phyloP scores from a whole-genome alignment of 2,888 invertebrate genomes.

The Drosophila antonietae region DNA sequence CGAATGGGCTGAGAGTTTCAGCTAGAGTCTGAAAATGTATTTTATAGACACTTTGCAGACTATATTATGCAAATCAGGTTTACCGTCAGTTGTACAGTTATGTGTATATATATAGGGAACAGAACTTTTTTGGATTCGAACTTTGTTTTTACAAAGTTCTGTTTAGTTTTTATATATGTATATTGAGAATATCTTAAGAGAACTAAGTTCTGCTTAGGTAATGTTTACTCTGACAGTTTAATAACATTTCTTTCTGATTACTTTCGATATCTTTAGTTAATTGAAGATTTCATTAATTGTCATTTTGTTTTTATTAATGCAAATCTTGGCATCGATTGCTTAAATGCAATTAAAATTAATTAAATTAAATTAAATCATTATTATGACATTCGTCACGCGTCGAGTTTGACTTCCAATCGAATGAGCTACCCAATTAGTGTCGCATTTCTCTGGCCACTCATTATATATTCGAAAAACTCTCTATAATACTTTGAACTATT shows the following conservation, averaged over 20 bases:
- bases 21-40: neutral
- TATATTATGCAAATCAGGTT: constrained; percentile 6
- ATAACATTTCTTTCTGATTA: neutral
- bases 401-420: neutral
- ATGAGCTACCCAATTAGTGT: constrained; percentile 2
- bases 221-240: neutral
- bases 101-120: neutral
- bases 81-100: neutral
- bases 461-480: constrained; percentile 37
- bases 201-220: neutral
- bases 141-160: neutral
- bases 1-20: constrained; percentile 5
- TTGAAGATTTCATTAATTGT: neutral
- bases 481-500: constrained; percentile 29
- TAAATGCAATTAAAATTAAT: neutral
- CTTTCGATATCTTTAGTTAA: neutral
- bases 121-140: neutral
- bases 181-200: neutral
- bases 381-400: neutral
- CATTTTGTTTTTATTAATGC: neutral
- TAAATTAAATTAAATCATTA: neutral
- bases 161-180: neutral
- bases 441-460: constrained; percentile 10
- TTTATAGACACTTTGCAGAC: constrained; percentile 8
- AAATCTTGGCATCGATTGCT: neutral